Percentiles rank a stretch among this genome's conserved stretches.
phyloP scores from a whole-genome alignment of 2,888 invertebrate species.

The Aproaerema taeniolella region DNA sequence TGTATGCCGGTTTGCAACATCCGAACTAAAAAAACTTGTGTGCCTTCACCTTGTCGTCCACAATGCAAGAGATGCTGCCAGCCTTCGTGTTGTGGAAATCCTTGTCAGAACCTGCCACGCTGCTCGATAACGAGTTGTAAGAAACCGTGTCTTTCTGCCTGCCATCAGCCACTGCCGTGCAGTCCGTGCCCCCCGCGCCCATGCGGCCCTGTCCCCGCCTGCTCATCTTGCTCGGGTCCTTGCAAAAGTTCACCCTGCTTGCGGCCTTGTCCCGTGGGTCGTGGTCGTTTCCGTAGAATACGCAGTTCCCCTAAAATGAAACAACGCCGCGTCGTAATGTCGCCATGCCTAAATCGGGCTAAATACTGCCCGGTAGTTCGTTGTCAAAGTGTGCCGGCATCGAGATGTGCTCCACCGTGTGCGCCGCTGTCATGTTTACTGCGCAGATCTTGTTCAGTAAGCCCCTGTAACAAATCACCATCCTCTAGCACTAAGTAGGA shows the following conservation, averaged over 20 bases:
- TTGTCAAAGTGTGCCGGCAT: conserved; percentile 48
- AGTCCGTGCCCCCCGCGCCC: background rate
- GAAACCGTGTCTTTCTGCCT: conserved; percentile 17
- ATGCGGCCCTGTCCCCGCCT: background rate
- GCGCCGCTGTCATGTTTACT: background rate
- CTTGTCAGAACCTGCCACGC: too few species aligned
- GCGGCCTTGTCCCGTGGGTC: conserved; percentile 49
- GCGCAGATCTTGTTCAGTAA: too few species aligned
- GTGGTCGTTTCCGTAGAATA: conserved; percentile 36
- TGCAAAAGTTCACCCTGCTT: conserved; percentile 47
- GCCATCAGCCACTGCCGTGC: background rate
- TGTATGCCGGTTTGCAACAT: conserved; percentile 27
- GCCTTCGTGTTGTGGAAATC: conserved; percentile 27
- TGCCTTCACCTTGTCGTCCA: conserved; percentile 16
- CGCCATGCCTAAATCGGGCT: conserved; percentile 55
- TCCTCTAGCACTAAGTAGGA: too few species aligned
- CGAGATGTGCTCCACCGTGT: conserved; percentile 30
- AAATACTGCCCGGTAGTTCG: conserved; percentile 46
- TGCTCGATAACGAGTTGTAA: conserved; percentile 17
- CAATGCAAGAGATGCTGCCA: conserved; percentile 33
- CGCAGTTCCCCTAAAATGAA: conserved; percentile 49
- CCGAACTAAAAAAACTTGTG: too few species aligned
- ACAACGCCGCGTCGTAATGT: conserved; percentile 41
- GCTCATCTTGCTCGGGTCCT: conserved; percentile 14
- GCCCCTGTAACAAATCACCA: too few species aligned